Evolutionary conservation across 2,888 invertebrate species (phyloP).

Genomic region (Limnephilus marmoratus): DNA sequence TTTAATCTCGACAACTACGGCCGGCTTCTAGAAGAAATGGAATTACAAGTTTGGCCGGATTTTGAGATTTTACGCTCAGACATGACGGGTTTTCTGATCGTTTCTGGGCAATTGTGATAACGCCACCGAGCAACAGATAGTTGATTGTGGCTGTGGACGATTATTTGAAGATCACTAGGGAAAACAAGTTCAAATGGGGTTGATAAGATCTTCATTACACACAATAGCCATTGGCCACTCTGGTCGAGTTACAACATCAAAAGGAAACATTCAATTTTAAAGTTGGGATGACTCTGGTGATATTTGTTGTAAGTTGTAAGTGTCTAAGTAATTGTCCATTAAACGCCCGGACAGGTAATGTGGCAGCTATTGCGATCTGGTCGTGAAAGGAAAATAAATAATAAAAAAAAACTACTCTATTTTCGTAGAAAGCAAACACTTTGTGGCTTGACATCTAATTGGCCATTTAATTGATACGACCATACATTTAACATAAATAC

Average conservation of each 20-base stretch:
- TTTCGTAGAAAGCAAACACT: too few species aligned
- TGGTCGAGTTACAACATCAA: neutral
- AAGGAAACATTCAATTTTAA: neutral
- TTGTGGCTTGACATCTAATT: too few species aligned
- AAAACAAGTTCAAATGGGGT: neutral
- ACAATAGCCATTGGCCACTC: neutral
- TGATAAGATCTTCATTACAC: neutral
- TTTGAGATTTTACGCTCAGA: slow-evolving; percentile 26
- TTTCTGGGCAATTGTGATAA: slow-evolving; percentile 3
- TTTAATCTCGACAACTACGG: slow-evolving; percentile 47
- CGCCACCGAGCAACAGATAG: neutral
- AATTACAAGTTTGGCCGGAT: slow-evolving; percentile 15
- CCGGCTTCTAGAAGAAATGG: slow-evolving; percentile 29
- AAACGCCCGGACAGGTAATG: neutral
- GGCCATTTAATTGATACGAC: too few species aligned
- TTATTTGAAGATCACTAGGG: neutral
- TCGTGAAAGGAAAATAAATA: neutral
- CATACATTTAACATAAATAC: too few species aligned
- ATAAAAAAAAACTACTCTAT: too few species aligned
- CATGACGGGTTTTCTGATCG: neutral
- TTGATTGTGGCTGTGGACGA: neutral
- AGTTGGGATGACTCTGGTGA: neutral
- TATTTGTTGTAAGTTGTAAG: neutral
- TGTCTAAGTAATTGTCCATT: neutral
- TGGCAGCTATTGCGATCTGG: neutral